Evolutionary conservation across 2,113 vertebrate genomes (phyloP), one percentile per base, ranked within the genome.

Genomic region (Cisticola juncidis): DNA sequence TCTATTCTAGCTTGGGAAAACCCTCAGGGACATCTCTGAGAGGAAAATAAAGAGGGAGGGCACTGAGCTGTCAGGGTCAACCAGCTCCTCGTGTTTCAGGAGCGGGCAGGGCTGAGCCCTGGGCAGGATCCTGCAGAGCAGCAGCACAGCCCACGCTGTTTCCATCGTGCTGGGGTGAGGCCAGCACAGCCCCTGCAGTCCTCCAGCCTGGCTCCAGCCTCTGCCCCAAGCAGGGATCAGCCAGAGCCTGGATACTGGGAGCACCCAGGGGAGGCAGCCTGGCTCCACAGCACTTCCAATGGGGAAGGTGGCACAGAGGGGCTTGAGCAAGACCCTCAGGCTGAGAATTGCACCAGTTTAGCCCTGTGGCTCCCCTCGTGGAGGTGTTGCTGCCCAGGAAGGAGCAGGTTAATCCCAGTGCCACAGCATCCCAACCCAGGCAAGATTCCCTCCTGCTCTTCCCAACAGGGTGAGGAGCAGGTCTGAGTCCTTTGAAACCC

Each of bases 1-100:
- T 96, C 94, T 79, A 21, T 81, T 81, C 86, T 53, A 48, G 56
- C 45, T 91, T 94, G 83, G 84, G 93, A 95, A 89, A 85, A 53
- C 89, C 91, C 95, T 48, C 56, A 91, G 95, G 92, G 89, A 14
- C 66, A 53, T 84, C 31, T 94, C 91, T 79, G 69, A 0, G 14
- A 91, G 89, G 73, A 60, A 78, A 93, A 88, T 40, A 61, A 50
- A 92, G 66, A 71, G 35, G 54, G 61, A 62, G 35, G 78, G 29
- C 64, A 3, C 26, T 11, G 47, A 71, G 69, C 1, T 51, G 65
- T 68, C 86, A 62, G 81, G 88, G 92, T 82, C 88, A 82, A 5
- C 28, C 0, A 0, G 45, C 85, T 82, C 61, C 74, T 85, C 1
- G 2, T 85, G 90, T 79, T 91, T 86, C 3, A 0, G 53, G 69